A percentile compares a stretch with the other conserved stretches of the same genome.
Evolutionary conservation across 2,113 vertebrate genomes (phyloP).

Genomic region (Notiomystis cincta): DNA sequence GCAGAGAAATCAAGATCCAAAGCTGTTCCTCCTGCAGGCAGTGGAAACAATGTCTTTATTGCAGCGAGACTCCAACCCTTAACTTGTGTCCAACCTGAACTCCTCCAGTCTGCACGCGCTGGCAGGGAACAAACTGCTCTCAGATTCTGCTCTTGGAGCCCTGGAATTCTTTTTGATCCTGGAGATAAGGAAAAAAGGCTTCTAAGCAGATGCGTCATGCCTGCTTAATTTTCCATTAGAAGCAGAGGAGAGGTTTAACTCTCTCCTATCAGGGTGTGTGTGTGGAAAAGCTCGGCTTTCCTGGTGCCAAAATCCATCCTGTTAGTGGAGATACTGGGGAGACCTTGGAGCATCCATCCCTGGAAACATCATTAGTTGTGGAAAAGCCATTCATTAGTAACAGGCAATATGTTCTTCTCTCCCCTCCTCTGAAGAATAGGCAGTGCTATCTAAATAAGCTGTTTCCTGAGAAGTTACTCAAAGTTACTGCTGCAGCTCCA

Average conservation of each 20-base stretch:
- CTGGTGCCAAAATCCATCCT: neutral
- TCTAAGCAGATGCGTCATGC: conserved; percentile 56
- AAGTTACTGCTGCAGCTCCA: conserved; percentile 30
- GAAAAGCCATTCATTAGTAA: conserved; percentile 48
- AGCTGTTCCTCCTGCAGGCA: neutral
- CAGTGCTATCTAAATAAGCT: conserved; percentile 63
- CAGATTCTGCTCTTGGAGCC: neutral
- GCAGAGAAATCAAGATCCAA: neutral
- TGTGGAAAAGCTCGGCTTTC: neutral
- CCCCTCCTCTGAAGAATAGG: conserved; percentile 21
- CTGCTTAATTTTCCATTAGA: conserved; percentile 51
- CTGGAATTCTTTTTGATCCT: conserved; percentile 53
- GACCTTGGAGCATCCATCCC: neutral
- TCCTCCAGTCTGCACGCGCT: neutral
- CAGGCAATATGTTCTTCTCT: conserved; percentile 19
- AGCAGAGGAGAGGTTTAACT: conserved; percentile 28
- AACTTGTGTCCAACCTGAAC: conserved; percentile 28
- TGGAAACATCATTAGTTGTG: conserved; percentile 25
- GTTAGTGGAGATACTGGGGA: neutral
- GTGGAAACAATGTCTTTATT: conserved; percentile 5
- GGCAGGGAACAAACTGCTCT: conserved; percentile 39
- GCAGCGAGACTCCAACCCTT: neutral
- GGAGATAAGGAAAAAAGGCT: conserved; percentile 49
- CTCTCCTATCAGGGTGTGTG: neutral
- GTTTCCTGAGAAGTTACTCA: conserved; percentile 64